phyloP scores from a whole-genome alignment of 2,113 vertebrate genomes.

The Loxodonta africana region DNA sequence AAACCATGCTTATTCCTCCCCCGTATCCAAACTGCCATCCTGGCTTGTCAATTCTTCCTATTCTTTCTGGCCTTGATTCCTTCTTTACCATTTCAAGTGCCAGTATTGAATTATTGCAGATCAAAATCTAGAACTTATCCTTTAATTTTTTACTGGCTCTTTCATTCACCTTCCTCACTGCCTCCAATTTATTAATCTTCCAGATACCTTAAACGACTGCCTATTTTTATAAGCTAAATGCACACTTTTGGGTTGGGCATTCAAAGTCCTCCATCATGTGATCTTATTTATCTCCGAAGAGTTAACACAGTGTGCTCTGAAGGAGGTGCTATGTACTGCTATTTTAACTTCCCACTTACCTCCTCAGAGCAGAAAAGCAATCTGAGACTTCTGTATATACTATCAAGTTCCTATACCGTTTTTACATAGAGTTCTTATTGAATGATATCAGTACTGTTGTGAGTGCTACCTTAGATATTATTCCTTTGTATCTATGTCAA shows the following conservation, averaged over 20 bases:
- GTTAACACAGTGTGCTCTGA: not conserved
- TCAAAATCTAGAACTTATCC: not conserved
- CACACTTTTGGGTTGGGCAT: not conserved
- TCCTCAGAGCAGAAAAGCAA: not conserved
- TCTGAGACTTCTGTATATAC: fast-evolving
- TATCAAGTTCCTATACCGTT: not conserved
- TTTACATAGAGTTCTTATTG: not conserved
- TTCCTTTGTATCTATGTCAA: not conserved
- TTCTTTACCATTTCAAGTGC: not conserved
- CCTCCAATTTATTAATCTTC: not conserved
- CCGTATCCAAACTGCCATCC: not conserved
- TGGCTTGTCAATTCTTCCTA: not conserved
- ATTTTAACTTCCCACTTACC: not conserved
- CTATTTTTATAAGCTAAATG: not conserved
- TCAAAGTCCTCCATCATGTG: not conserved
- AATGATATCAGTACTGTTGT: fast-evolving
- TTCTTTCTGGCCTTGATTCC: not conserved
- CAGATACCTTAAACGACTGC: not conserved
- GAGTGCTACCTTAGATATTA: fast-evolving
- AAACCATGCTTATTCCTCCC: not conserved
- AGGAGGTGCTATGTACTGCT: not conserved
- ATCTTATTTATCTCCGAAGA: not conserved
- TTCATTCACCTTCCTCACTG: not conserved
- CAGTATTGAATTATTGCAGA: too few species aligned
- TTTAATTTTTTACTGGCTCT: not conserved